Conservation (phyloP, 2,113 vertebrate genomes). For the Corapipo altera region DNA sequence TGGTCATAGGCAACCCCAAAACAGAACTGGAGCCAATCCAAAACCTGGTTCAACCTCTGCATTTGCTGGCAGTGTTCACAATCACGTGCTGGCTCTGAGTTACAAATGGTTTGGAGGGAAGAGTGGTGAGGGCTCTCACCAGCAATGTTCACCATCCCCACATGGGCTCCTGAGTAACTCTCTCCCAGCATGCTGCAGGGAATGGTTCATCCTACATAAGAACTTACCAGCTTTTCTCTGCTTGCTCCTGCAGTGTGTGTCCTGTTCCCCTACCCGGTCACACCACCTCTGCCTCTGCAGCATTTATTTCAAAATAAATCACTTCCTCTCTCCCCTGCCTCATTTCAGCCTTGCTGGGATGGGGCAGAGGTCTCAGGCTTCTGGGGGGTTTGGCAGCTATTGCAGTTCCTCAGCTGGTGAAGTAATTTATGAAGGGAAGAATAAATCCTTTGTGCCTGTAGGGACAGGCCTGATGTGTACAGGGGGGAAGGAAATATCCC, state of each 20-base stretch:
- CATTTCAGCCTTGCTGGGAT: neutral
- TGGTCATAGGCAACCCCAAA: neutral
- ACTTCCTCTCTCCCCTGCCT: neutral
- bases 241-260: neutral
- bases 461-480: neutral
- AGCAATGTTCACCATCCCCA: neutral
- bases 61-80: neutral
- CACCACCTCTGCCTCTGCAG: neutral
- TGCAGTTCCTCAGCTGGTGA: slow-evolving; percentile 13
- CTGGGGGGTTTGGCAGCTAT: neutral
- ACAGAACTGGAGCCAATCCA: neutral
- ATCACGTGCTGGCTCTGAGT: neutral
- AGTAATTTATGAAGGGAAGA: slow-evolving; percentile 31
- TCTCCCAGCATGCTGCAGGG: neutral
- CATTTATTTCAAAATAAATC: neutral
- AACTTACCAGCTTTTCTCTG: neutral
- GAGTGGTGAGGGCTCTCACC: neutral
- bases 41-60: neutral
- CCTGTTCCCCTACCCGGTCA: neutral
- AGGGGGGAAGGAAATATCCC: neutral
- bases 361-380: slow-evolving; percentile 19
- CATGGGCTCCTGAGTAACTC: neutral
- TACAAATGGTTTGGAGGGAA: neutral
- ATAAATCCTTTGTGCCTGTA: slow-evolving; percentile 42
- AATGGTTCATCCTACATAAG: neutral